Evolutionary conservation across 2,888 invertebrate genomes (phyloP).

Genomic region (Tetrapedia diversipes): DNA sequence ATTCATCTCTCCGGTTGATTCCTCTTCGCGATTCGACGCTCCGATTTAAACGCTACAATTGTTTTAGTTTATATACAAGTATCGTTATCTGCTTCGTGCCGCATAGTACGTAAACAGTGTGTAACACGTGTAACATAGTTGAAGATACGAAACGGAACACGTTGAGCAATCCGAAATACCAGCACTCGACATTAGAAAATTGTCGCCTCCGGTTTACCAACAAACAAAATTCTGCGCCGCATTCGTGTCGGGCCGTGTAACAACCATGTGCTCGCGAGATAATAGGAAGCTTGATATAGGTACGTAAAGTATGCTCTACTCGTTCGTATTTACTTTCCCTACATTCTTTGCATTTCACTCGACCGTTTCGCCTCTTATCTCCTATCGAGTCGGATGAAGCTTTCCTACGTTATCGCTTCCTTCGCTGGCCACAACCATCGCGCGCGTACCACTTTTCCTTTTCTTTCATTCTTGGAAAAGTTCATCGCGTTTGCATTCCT

Average conservation of each 20-base stretch:
- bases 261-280: background rate
- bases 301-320: background rate
- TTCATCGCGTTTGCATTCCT: conserved; percentile 3
- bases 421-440: background rate
- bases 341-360: conserved; percentile 34
- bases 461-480: conserved; percentile 9
- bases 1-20: conserved; percentile 34
- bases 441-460: conserved; percentile 2
- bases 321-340: conserved; percentile 23
- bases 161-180: conserved; percentile 42
- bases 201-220: background rate
- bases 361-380: conserved; percentile 33
- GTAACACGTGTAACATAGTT: conserved; percentile 51
- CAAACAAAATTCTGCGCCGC: background rate
- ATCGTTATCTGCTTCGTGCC: conserved; percentile 47
- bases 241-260: background rate
- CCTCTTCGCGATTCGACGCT: background rate
- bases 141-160: conserved; percentile 23
- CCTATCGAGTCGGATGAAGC: conserved; percentile 25
- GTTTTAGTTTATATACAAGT: conserved; percentile 16
- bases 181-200: conserved; percentile 7
- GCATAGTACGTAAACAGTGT: conserved; percentile 48
- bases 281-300: conserved; percentile 31
- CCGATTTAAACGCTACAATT: conserved; percentile 3
- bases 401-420: conserved; percentile 41